Percentiles rank a stretch among this genome's conserved stretches.
These are phyloP conservation scores for Caenorhabditis sp. DNA, from an alignment of 2,888 invertebrate genomes.

Conservation along the genomic window DNA sequence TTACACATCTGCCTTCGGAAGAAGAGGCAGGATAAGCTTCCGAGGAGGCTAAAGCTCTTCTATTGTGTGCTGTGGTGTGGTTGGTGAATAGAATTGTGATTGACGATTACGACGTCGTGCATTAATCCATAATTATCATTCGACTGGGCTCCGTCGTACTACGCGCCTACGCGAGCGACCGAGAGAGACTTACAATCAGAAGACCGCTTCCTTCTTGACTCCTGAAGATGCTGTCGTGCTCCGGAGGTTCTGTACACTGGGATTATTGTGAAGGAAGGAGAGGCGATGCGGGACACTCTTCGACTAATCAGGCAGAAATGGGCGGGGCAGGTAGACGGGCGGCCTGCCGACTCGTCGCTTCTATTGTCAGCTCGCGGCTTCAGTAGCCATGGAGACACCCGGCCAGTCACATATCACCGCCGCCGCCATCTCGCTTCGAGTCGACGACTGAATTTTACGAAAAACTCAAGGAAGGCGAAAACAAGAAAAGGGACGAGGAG, in stretches of 20 bases:
- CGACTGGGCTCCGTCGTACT: not conserved
- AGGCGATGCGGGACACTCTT: not conserved
- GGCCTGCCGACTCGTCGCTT: not conserved
- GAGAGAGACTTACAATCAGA: not conserved
- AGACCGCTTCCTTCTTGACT: not conserved
- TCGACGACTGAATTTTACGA: conserved; percentile 22
- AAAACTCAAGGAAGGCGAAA: conserved; percentile 32
- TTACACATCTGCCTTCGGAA: conserved; percentile 15
- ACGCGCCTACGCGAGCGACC: not conserved
- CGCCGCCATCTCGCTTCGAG: conserved; percentile 12
- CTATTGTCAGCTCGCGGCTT: conserved; percentile 35
- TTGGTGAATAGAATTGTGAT: conserved; percentile 21
- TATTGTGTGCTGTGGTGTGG: conserved; percentile 3
- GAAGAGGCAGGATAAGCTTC: not conserved
- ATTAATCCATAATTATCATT: conserved; percentile 13
- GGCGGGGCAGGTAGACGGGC: conserved; percentile 35
- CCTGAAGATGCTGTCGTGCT: not conserved
- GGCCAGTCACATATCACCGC: conserved; percentile 37
- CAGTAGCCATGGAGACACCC: conserved; percentile 51
- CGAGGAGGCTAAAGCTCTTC: not conserved
- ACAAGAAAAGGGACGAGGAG: conserved; percentile 17
- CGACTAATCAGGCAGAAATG: conserved; percentile 32
- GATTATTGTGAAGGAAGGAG: not conserved
- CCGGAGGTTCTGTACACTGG: not conserved
- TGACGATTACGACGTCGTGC: conserved; percentile 10